Evolutionary conservation across 2,797 vertebrate genomes (phyloP).

Genomic region (Coreius guichenoti): DNA sequence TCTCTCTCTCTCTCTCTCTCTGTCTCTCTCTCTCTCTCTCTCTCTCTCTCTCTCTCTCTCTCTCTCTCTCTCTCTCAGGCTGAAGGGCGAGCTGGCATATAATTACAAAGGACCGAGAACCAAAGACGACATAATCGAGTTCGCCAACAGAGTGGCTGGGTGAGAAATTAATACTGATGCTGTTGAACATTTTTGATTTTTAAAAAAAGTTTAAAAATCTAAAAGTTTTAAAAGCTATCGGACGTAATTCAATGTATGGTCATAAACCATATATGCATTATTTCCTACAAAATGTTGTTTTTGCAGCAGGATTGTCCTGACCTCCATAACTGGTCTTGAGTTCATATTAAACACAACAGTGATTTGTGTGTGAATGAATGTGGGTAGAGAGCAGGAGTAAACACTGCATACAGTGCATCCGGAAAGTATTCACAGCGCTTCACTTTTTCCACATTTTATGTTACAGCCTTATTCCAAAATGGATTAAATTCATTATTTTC

Average conservation of each 20-base stretch:
- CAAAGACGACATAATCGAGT: constrained; percentile 97
- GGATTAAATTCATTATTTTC: too few species aligned
- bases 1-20: too few species aligned
- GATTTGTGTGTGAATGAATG: background rate
- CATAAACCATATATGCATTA: background rate
- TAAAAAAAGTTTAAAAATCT: too few species aligned
- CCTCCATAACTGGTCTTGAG: background rate
- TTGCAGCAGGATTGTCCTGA: background rate
- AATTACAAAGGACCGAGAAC: constrained; percentile 97
- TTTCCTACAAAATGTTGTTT: background rate
- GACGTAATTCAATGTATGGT: too few species aligned
- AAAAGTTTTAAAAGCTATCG: background rate
- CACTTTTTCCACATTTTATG: too few species aligned
- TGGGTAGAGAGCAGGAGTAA: background rate
- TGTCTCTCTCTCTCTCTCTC: too few species aligned
- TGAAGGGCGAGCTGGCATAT: constrained; percentile 95
- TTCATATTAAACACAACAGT: background rate
- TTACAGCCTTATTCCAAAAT: too few species aligned
- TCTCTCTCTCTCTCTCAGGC: constrained; percentile 70
- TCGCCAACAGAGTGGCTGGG: constrained; percentile 97
- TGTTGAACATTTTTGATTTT: background rate
- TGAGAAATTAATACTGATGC: constrained; percentile 71
- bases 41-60: too few species aligned
- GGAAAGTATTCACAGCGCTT: too few species aligned
- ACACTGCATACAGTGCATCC: too few species aligned